Evolutionary conservation across 2,888 invertebrate species (phyloP), one percentile per base, ranked within the genome.

Genomic region (Tiliacea citrago): DNA sequence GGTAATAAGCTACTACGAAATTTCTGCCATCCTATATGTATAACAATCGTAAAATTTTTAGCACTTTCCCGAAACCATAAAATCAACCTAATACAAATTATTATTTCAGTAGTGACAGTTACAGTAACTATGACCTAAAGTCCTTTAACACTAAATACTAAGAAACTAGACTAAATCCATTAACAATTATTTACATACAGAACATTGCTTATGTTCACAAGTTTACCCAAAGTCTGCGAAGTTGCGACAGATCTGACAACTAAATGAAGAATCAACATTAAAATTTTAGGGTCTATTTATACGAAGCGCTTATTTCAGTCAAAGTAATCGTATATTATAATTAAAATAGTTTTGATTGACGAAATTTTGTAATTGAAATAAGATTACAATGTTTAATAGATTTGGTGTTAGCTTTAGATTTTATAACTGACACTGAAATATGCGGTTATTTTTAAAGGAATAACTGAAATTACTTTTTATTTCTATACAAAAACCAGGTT

Each of bases 181-280:
- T 73, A 62, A 85, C 80, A 86, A 88, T 87, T 89, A 90, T 90
- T 88, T 84, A 81, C 75, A 76, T 65, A 79, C 70, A 68, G 60
- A 83, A 89, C 75, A 87, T 85, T 89, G 88, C 89, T 90, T 89
- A 80, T 75, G 63, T 86, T 87, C 51, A 63, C 65, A 85, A 87
- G 84, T 87, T 86, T 71, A 70, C 75, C 24, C 74, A 71, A 82
- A 83, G 88, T 88, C 88, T 88, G 83, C 68, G 53, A 88, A 88
- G 88, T 88, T 88, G 57, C 68, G 57, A 78, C 75, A 80, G 77
- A 74, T 79, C 78, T 86, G 77, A 79, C 78, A 82, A 84, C 73
- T 78, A 77, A 86, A 78, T 84, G 82, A 79, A 88, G 78, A 84
- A 79, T 78, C 78, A 85, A 86, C 79, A 83, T 79, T 69, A 61